Percentiles rank a stretch among this genome's conserved stretches.
These are phyloP conservation scores for Phenganax subtilis DNA, from an alignment of 92 coral and sea anemone genomes.

Conservation along the genomic window DNA sequence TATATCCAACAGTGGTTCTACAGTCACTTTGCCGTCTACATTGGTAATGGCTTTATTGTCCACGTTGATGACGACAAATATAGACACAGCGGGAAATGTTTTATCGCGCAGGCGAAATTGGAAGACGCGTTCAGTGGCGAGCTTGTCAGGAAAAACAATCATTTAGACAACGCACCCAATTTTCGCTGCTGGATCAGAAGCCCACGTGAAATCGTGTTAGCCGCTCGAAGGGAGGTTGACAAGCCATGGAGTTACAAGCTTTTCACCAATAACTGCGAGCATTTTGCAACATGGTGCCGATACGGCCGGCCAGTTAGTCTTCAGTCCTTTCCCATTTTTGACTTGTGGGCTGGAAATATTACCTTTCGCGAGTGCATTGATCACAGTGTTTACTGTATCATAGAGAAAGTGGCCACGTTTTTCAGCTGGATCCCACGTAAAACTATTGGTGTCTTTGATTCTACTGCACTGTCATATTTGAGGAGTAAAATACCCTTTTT, in stretches of 20 bases:
- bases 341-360: background rate
- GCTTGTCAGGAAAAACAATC: constrained; percentile 21
- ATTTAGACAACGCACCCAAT: constrained; percentile 13
- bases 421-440: constrained; percentile 14
- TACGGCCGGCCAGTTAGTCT: constrained; percentile 19
- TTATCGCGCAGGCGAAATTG: background rate
- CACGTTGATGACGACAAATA: background rate
- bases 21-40: constrained; percentile 24
- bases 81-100: background rate
- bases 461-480: background rate
- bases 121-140: background rate
- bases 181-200: background rate
- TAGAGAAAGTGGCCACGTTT: constrained; percentile 4
- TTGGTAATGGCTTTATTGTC: constrained; percentile 17
- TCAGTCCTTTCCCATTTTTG: constrained; percentile 6
- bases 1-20: constrained; percentile 4
- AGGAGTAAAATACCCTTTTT: too few species aligned
- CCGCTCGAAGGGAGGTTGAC: constrained; percentile 6
- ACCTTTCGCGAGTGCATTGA: constrained; percentile 5
- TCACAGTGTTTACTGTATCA: constrained; percentile 5
- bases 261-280: constrained; percentile 14
- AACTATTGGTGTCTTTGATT: background rate
- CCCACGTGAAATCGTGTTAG: background rate
- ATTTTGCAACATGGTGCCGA: constrained; percentile 28
- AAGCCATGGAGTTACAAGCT: background rate